Evolutionary conservation across 2,888 invertebrate species (phyloP), one percentile per base, ranked within the genome.

Genomic region (Rhamnusium bicolor): DNA sequence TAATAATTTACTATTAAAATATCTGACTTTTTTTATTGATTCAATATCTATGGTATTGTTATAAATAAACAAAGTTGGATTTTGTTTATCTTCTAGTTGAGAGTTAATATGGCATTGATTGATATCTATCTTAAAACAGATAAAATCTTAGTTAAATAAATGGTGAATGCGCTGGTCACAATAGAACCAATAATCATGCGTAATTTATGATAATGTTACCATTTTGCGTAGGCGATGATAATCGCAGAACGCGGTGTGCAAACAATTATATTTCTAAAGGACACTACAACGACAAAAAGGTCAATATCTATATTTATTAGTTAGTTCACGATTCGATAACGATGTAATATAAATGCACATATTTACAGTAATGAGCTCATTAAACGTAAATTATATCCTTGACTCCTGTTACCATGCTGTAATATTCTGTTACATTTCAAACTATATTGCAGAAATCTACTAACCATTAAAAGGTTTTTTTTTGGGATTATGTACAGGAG

Each of bases 351-450:
- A 32, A 32, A 65, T 32, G 53, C 29, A 19, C 27, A 46, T 40
- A 53, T 65, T 53, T 51, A 8, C 53, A 53, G 29, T 53, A 65
- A 65, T 16, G 65, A 65, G 10, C 65, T 65, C 53, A 65, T 65
- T 65, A 65, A 53, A 29, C 6, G 12, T 53, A 32, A 65, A 65
- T 47, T 65, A 65, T 65, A 16, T 27, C 62, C 63, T 14, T 24
- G 27, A 21, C 12, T 21, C 24, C 6, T 24, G 14, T 27, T 14
- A 27, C 56, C 56, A n/a, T 27, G 14, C 18, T 16, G 16, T 16
- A 51, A 51, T 51, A 18, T 19, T 51, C 18, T 51, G 19, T 19
- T 19, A 51, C 40, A 40, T 40, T n/a, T 40, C 3, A 40, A 40
- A n/a, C n/a, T 40, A 40, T 40, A 12, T 40, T 40, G 12, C n/a